A percentile compares a stretch with the other conserved stretches of the same genome.
phyloP scores from a whole-genome alignment of 2,113 vertebrate genomes.

The Engystomops pustulosus region DNA sequence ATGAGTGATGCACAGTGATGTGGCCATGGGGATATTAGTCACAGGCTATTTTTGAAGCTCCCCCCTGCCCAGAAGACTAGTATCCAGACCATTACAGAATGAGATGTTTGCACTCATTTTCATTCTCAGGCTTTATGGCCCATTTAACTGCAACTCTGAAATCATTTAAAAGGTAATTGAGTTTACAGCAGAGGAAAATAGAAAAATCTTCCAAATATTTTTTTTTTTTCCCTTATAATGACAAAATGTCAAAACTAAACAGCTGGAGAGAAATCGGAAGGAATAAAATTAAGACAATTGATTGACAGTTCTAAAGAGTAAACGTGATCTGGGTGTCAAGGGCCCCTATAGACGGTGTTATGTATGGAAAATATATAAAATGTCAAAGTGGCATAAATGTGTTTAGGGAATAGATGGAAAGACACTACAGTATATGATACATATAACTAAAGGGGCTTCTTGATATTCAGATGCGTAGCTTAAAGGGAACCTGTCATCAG shows the following conservation, averaged over 20 bases:
- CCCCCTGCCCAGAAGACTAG: constrained; percentile 55
- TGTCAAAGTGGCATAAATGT: too few species aligned
- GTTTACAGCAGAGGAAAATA: constrained; percentile 67
- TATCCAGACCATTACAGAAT: constrained; percentile 65
- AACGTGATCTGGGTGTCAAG: too few species aligned
- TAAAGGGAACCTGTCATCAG: too few species aligned
- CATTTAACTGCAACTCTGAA: constrained; percentile 66
- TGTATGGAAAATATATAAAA: too few species aligned
- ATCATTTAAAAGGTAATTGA: constrained; percentile 67
- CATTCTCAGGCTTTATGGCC: constrained; percentile 66
- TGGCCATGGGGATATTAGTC: constrained; percentile 62
- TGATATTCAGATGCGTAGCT: too few species aligned
- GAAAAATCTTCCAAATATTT: constrained; percentile 63
- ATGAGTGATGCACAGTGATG: constrained; percentile 41
- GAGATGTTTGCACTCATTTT: constrained; percentile 66
- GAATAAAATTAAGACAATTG: constrained; percentile 38
- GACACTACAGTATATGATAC: too few species aligned
- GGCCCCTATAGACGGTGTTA: too few species aligned
- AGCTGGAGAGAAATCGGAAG: constrained; percentile 62
- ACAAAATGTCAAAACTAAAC: constrained; percentile 62
- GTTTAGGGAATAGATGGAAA: too few species aligned
- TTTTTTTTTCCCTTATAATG: constrained; percentile 63
- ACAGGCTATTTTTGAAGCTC: constrained; percentile 68
- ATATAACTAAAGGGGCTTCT: too few species aligned
- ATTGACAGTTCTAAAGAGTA: constrained; percentile 1